Base-by-base conservation (phyloP, 2,888 invertebrate species). In the Miltochrista miniata region DNA sequence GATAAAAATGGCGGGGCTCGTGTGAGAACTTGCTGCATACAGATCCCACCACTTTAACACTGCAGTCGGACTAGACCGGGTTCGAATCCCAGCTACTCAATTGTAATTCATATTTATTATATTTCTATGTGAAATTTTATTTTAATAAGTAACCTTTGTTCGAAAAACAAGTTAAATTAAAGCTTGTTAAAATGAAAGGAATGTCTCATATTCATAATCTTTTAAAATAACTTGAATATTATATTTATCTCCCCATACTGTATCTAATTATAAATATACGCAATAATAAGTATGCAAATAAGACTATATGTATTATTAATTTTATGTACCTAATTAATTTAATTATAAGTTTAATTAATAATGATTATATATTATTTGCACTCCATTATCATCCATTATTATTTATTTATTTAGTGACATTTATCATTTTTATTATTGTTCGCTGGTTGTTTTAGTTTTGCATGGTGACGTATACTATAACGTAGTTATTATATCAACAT, bases 291-390 rank as follows among this genome's bases (percentile, higher is more conserved):
- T 24, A 24, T 24, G 18, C 18, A 24, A 24, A 36, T 37, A 47
- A 30, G 9, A 40, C 15, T 8, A 30, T 15, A 39, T 11, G 37
- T 56, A 40, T 51, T 66, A 70, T 72, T 68, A 69, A 66, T 72
- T 66, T 59, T 78, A 76, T 79, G 70, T 81, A 74, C 56, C 54
- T 62, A 68, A 68, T 64, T 73, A 73, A 54, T 54, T 41, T 64
- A 54, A 47, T 66, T 66, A 61, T 66, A 56, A 67, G 53, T 64
- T 68, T 62, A 63, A 48, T 40, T 40, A 31, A 31, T 31, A 66
- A 47, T 49, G 61, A 65, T 83, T 83, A 81, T 81, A 33, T 86
- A 85, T 90, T 74, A 82, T 88, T 89, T 90, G 89, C 90, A 84
- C 85, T 74, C 70, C 88, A 84, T 79, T 44, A 63, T 74, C 85